phyloP scores from a whole-genome alignment of 2,113 vertebrate species.

The Pardalotus punctatus region DNA sequence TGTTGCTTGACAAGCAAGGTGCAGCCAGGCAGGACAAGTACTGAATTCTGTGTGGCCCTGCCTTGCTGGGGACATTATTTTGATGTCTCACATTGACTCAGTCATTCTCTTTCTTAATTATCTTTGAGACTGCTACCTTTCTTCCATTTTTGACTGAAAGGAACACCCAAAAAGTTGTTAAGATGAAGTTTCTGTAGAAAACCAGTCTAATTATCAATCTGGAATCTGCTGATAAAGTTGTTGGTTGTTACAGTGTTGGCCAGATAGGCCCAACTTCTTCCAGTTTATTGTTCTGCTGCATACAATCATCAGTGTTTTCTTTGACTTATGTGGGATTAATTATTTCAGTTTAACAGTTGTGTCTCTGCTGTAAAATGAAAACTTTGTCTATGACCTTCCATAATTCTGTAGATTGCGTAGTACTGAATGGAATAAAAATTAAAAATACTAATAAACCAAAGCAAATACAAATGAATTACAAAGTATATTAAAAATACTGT shows the following conservation, averaged over 20 bases:
- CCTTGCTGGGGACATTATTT: neutral
- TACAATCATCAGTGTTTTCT: neutral
- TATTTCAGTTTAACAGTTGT: neutral
- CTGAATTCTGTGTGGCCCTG: neutral
- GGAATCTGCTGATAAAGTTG: neutral
- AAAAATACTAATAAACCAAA: neutral
- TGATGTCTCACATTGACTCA: neutral
- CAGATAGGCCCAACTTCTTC: neutral
- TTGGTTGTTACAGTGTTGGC: neutral
- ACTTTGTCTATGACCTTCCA: neutral
- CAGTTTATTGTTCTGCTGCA: neutral
- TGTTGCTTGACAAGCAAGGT: neutral
- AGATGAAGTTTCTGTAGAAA: neutral
- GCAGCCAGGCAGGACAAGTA: neutral
- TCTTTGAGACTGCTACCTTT: neutral
- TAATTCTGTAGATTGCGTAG: neutral
- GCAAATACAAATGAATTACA: neutral
- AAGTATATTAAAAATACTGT: neutral
- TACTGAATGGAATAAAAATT: neutral
- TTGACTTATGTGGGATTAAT: neutral
- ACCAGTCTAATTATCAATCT: neutral
- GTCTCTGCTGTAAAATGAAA: neutral
- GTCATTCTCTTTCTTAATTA: neutral
- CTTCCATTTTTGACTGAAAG: neutral
- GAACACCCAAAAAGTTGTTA: neutral